Percentiles rank a stretch among this genome's conserved stretches.
phyloP scores from a whole-genome alignment of 2,888 invertebrate genomes.

The Cryptocheilus praepositus region DNA sequence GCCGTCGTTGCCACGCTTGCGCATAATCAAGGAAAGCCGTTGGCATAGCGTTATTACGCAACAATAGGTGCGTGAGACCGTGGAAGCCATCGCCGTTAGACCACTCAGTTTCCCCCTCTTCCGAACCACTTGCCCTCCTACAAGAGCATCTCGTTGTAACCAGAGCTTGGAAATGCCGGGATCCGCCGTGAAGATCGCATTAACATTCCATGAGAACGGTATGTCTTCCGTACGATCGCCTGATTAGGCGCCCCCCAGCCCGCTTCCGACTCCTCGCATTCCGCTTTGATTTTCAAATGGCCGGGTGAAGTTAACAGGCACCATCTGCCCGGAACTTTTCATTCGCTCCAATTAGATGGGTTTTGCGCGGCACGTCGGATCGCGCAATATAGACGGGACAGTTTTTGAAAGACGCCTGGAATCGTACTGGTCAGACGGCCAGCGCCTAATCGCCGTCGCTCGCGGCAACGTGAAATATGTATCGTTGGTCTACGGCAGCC shows the following conservation, averaged over 20 bases:
- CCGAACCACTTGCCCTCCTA: constrained; percentile 8
- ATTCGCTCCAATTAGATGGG: too few relatives aligned
- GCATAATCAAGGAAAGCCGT: constrained; percentile 30
- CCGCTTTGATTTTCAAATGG: constrained; percentile 45
- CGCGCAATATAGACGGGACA: too few relatives aligned
- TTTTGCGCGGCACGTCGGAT: too few relatives aligned
- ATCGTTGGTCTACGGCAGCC: too few relatives aligned
- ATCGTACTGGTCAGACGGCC: too few relatives aligned
- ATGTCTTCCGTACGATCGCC: constrained; percentile 65
- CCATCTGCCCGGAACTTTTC: too few relatives aligned
- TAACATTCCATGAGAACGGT: constrained; percentile 74
- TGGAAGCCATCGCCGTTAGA: constrained; percentile 36
- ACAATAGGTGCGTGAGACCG: constrained; percentile 62
- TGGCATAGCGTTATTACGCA: constrained; percentile 56
- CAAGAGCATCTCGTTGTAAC: constrained; percentile 19
- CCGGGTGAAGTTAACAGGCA: neutral
- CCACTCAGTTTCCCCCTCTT: neutral
- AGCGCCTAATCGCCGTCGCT: too few relatives aligned
- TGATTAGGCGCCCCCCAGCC: constrained; percentile 53
- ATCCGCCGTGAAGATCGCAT: constrained; percentile 62
- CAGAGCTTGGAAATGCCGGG: constrained; percentile 14
- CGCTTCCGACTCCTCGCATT: constrained; percentile 30
- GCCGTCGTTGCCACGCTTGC: neutral
- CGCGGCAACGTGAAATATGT: too few relatives aligned
- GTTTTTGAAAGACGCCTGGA: too few relatives aligned